A percentile compares a stretch with the other conserved stretches of the same genome.
These are phyloP conservation scores for Hylia prasina DNA, from an alignment of 2,113 vertebrate genomes.

Conservation along the genomic window DNA sequence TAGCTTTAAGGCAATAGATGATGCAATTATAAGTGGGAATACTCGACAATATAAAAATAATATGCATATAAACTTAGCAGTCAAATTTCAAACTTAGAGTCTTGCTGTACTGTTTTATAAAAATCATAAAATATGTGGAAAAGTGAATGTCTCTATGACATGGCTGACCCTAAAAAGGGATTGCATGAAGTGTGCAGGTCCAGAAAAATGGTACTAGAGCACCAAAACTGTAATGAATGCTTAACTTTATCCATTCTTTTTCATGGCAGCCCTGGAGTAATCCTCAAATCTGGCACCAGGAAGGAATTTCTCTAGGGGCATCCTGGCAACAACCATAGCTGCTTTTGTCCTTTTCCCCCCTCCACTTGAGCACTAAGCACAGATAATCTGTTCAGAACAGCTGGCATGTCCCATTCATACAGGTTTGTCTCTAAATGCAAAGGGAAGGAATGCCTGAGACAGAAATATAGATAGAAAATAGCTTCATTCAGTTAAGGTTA, in stretches of 20 bases:
- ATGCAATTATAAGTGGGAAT: neutral
- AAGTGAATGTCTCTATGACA: neutral
- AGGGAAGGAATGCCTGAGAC: neutral
- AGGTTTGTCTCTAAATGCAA: neutral
- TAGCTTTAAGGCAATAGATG: neutral
- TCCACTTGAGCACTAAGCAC: neutral
- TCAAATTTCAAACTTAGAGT: neutral
- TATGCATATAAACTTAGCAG: neutral
- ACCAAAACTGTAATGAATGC: neutral
- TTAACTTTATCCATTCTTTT: neutral
- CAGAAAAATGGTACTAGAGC: neutral
- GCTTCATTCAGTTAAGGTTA: neutral
- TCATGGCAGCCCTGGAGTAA: neutral
- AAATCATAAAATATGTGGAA: accelerated
- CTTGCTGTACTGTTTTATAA: neutral
- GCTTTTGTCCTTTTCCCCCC: neutral
- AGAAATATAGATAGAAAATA: neutral
- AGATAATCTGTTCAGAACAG: neutral
- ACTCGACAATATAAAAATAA: neutral
- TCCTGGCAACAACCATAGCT: neutral
- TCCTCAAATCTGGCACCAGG: neutral
- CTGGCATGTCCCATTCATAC: neutral
- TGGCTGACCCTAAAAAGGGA: neutral
- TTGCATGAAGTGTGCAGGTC: neutral
- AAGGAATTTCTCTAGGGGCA: neutral